Evolutionary conservation across 2,888 invertebrate species (phyloP).

Genomic region (Euspilapteryx auroguttella): DNA sequence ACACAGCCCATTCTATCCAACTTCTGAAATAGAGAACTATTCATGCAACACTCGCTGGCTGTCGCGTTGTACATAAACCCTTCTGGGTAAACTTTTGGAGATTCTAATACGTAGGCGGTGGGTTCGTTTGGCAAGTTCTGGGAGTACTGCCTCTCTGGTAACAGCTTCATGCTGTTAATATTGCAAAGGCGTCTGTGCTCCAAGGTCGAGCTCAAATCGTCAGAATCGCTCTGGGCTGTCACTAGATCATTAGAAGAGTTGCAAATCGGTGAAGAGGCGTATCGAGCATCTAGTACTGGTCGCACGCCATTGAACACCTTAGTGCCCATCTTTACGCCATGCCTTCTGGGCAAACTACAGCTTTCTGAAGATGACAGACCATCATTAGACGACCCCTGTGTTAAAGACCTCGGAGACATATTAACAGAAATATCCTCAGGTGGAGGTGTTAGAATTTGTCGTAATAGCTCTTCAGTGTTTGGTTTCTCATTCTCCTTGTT

Average conservation of each 20-base stretch:
- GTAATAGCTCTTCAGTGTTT: conserved; percentile 37
- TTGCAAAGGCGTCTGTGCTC: conserved; percentile 49
- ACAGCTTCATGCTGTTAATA: conserved; percentile 47
- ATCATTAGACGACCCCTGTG: conserved; percentile 39
- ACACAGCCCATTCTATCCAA: conserved; percentile 71
- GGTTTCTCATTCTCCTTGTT: conserved; percentile 75
- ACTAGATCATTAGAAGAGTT: conserved; percentile 37
- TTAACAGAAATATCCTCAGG: conserved; percentile 23
- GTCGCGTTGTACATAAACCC: conserved; percentile 38
- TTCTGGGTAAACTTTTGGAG: conserved; percentile 50
- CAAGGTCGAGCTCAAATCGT: conserved; percentile 27
- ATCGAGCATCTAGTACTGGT: conserved; percentile 21
- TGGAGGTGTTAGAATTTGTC: conserved; percentile 32
- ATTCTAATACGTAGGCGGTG: conserved; percentile 55
- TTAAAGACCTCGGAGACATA: conserved; percentile 14
- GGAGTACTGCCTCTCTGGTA: conserved; percentile 45
- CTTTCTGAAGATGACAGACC: conserved; percentile 51
- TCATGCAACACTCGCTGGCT: conserved; percentile 54
- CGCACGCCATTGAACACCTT: conserved; percentile 63
- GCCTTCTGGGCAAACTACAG: conserved; percentile 54
- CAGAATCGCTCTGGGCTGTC: conserved; percentile 48
- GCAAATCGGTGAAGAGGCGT: conserved; percentile 18
- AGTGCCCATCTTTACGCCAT: conserved; percentile 76
- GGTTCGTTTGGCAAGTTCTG: conserved; percentile 23
- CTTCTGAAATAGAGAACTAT: conserved; percentile 69